Evolutionary conservation across 2,113 vertebrate species (phyloP).

Genomic region (Nycticebus coucang): DNA sequence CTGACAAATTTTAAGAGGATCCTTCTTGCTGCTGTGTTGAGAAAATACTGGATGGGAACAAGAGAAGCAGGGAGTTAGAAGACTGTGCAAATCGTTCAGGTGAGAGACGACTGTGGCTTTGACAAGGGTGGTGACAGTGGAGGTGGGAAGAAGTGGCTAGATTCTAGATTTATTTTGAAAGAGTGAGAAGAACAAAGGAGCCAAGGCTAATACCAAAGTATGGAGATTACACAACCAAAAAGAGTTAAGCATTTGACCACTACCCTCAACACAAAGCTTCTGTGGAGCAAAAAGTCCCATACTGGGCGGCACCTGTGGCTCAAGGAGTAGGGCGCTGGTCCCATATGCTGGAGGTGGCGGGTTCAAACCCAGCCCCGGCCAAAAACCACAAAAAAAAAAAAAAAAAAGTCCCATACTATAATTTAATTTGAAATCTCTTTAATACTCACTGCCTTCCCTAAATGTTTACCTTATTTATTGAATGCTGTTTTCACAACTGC

Average conservation of each 20-base stretch:
- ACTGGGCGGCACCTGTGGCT: too few relatives aligned
- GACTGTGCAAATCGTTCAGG: not conserved
- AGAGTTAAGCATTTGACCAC: not conserved
- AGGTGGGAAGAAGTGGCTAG: not conserved
- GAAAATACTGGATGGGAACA: not conserved
- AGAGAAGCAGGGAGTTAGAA: not conserved
- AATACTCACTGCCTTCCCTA: not conserved
- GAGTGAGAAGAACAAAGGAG: not conserved
- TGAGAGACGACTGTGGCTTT: not conserved
- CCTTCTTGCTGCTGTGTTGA: not conserved
- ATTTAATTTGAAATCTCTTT: not conserved
- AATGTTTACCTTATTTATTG: slow-evolving; percentile 9
- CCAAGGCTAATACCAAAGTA: not conserved
- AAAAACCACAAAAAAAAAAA: too few relatives aligned
- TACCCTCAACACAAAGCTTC: not conserved
- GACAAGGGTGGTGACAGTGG: not conserved
- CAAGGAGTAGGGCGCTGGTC: too few relatives aligned
- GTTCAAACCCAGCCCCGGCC: too few relatives aligned
- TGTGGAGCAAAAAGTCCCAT: not conserved
- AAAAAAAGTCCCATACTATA: slow-evolving; percentile 12
- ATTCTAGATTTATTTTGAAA: not conserved
- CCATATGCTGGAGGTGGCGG: too few relatives aligned
- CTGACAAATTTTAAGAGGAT: not conserved
- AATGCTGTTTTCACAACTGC: slow-evolving; percentile 16
- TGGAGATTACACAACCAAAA: not conserved